Evolutionary conservation across 1,140 invertebrate genomes (phyloP).

Genomic region (Chironomus tepperi): DNA sequence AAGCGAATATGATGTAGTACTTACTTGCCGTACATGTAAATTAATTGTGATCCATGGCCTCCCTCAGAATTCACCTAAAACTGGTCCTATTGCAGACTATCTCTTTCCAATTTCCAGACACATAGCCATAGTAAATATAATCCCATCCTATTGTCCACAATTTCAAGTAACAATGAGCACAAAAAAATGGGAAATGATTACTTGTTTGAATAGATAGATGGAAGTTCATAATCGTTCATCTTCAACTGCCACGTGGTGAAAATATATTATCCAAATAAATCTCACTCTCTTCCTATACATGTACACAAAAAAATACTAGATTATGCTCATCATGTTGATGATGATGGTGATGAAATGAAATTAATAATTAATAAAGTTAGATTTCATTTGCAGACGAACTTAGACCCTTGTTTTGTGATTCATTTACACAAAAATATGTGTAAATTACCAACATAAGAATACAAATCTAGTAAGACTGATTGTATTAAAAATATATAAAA

Average conservation of each 20-base stretch:
- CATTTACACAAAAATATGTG: background rate
- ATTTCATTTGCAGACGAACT: slow-evolving; percentile 16
- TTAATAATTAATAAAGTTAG: slow-evolving; percentile 11
- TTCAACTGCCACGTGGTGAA: background rate
- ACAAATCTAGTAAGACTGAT: background rate
- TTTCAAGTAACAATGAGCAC: background rate
- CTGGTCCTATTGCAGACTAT: no score
- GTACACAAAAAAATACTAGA: background rate
- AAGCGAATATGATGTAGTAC: no score
- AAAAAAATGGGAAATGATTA: slow-evolving; percentile 2
- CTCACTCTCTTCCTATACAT: background rate
- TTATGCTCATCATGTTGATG: background rate
- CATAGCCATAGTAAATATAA: no score
- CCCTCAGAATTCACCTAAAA: no score
- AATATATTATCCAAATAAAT: background rate
- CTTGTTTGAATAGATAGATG: background rate
- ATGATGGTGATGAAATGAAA: slow-evolving; percentile 14
- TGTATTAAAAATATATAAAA: background rate
- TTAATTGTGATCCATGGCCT: no score
- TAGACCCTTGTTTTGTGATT: background rate
- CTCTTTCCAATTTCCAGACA: no score
- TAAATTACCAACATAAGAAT: background rate
- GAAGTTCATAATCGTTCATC: background rate
- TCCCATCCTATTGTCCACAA: no score
- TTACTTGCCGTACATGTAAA: no score